Percentiles rank a stretch among this genome's conserved stretches.
Conservation (phyloP, 2,113 vertebrate species). For the Trinectes maculatus region DNA sequence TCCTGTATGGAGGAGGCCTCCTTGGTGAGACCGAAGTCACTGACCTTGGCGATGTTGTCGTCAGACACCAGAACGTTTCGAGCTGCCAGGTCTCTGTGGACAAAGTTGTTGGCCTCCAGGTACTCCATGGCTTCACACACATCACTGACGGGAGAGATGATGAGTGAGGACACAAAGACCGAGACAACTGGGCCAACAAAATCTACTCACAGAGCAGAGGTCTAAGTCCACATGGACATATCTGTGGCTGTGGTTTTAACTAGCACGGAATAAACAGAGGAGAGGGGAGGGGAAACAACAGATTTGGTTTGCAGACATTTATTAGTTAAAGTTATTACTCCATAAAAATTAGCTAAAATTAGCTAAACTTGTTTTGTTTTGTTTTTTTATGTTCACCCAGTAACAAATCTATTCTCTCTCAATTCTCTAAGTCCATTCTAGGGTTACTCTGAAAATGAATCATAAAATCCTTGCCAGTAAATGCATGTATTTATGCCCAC, state of each 20-base stretch:
- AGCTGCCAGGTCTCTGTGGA: conserved; percentile 95
- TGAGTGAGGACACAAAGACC: background rate
- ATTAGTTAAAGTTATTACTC: too few species aligned
- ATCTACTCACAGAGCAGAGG: background rate
- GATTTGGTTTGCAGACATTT: too few species aligned
- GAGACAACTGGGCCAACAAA: background rate
- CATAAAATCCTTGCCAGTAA: background rate
- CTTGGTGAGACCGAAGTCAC: conserved; percentile 97
- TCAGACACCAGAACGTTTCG: conserved; percentile 98
- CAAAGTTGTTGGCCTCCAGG: conserved; percentile 95
- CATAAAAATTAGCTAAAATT: too few species aligned
- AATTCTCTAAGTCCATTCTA: background rate
- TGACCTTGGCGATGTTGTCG: conserved; percentile 98
- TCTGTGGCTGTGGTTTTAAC: background rate
- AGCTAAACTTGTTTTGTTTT: too few species aligned
- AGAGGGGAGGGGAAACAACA: background rate
- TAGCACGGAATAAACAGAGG: too few species aligned
- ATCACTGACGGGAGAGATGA: conserved; percentile 76
- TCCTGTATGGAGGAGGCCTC: conserved; percentile 96
- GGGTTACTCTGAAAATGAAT: background rate
- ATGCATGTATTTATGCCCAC: background rate
- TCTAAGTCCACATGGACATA: background rate
- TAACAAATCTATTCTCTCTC: background rate
- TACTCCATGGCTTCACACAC: conserved; percentile 99
- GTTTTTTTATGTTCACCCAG: background rate